Evolutionary conservation across 2,797 vertebrate species (phyloP).

Genomic region (Cyprinella venusta): DNA sequence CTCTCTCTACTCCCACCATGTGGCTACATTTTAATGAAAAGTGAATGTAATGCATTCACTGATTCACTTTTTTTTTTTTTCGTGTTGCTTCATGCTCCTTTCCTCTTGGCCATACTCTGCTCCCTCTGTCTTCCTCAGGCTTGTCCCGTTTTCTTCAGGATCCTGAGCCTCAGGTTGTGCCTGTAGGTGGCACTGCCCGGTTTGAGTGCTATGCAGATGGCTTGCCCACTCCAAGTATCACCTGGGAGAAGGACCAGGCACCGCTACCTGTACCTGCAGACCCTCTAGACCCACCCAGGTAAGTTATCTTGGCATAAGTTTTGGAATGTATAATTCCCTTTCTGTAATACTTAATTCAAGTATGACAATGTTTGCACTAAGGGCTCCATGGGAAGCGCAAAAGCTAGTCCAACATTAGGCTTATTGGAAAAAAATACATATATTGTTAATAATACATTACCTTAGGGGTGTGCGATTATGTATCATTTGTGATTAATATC

Average conservation of each 20-base stretch:
- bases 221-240: conserved; percentile 85
- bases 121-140: conserved; percentile 69
- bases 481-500: no score
- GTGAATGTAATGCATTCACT: conserved; percentile 29
- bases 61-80: conserved; percentile 9
- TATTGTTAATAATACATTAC: neutral
- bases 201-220: conserved; percentile 91
- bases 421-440: neutral
- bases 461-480: no score
- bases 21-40: conserved; percentile 55
- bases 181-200: conserved; percentile 82
- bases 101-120: neutral
- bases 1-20: conserved; percentile 69
- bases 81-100: neutral
- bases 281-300: conserved; percentile 78
- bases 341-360: neutral
- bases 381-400: neutral
- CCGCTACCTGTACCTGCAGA: conserved; percentile 71
- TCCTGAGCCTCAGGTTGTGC: conserved; percentile 83
- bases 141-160: conserved; percentile 86
- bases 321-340: neutral
- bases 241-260: conserved; percentile 89
- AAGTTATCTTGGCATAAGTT: conserved; percentile 43
- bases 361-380: neutral
- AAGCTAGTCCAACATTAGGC: neutral